These are phyloP conservation scores for Zoroaster sp. DNA, from an alignment of 53 echinoderm and acorn worm genomes.

Conservation along the genomic window DNA sequence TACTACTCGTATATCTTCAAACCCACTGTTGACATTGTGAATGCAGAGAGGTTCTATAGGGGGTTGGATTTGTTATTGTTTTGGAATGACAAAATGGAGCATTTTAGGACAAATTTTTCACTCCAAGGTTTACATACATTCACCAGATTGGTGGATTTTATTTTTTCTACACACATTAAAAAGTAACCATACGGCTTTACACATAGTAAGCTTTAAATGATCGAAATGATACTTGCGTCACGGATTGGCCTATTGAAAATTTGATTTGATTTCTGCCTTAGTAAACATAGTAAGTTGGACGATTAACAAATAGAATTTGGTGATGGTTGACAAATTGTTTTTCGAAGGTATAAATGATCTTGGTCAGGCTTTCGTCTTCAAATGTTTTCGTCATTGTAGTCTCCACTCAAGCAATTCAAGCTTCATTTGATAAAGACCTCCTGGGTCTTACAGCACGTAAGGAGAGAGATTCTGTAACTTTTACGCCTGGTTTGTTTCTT, in stretches of 20 bases:
- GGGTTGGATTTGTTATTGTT: neutral
- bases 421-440: constrained; percentile 33
- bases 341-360: neutral
- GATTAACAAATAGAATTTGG: neutral
- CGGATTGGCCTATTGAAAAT: too few species aligned
- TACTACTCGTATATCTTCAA: neutral
- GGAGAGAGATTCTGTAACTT: neutral
- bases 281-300: too few species aligned
- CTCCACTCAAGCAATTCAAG: neutral
- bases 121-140: too few species aligned
- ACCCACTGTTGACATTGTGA: constrained; percentile 24
- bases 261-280: too few species aligned
- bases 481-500: neutral
- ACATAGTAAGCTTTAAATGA: too few species aligned
- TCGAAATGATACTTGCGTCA: too few species aligned
- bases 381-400: neutral
- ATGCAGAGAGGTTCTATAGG: neutral
- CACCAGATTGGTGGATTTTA: too few species aligned
- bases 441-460: neutral
- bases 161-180: too few species aligned
- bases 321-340: neutral
- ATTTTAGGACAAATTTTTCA: too few species aligned
- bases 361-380: neutral
- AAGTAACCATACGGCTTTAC: too few species aligned
- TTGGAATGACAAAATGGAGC: neutral